A percentile compares a stretch with the other conserved stretches of the same genome.
phyloP scores from a whole-genome alignment of 2,797 vertebrate species.

The Leptodactylus fallax region DNA sequence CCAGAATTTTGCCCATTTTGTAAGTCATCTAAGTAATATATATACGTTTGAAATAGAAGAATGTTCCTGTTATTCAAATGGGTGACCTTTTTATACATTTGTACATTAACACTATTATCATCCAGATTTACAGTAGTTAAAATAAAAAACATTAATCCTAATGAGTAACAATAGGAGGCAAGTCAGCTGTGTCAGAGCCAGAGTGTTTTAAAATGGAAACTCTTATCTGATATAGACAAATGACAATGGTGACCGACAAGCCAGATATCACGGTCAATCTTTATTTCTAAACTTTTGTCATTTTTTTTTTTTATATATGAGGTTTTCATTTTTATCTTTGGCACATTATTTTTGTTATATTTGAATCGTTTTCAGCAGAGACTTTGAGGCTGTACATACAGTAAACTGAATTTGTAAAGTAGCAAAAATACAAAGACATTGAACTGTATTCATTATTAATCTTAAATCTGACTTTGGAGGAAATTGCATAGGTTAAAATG shows the following conservation, averaged over 20 bases:
- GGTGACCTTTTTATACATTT: too few relatives aligned
- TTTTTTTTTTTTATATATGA: neutral
- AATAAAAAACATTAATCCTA: neutral
- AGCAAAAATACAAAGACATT: neutral
- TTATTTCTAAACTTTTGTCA: neutral
- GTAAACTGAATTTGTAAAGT: neutral
- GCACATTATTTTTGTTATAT: neutral
- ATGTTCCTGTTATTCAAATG: too few relatives aligned
- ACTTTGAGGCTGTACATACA: too few relatives aligned
- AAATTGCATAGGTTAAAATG: neutral
- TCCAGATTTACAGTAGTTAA: too few relatives aligned
- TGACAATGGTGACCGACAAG: neutral
- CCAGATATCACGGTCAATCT: neutral
- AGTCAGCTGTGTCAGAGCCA: too few relatives aligned
- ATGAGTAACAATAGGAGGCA: neutral
- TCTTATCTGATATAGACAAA: neutral
- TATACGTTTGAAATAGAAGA: neutral
- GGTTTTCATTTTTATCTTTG: neutral
- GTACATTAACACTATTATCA: too few relatives aligned
- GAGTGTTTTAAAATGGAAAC: neutral
- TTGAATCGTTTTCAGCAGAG: too few relatives aligned
- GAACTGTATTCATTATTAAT: neutral
- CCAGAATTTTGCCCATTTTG: too few relatives aligned
- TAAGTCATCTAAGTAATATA: neutral
- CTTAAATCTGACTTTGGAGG: neutral